Evolutionary conservation across 2,888 invertebrate genomes (phyloP), one percentile per base, ranked within the genome.

Genomic region (Calephelis perditalis): DNA sequence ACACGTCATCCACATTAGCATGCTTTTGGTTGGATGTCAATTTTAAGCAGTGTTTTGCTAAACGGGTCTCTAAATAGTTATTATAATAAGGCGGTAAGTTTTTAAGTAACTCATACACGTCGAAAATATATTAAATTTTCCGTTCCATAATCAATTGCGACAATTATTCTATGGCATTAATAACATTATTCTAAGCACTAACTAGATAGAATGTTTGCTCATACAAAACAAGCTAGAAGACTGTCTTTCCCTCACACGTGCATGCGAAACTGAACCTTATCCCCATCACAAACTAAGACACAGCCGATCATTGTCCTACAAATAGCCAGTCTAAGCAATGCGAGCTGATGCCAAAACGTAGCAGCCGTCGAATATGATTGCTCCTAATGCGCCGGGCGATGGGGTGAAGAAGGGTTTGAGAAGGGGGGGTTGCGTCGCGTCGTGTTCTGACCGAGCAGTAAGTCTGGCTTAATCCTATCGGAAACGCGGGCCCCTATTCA

Each of bases 391-490:
- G 82, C 71, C 76, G 70, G 80, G 76, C 73, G 77, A 71, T 65
- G 64, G 71, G 73, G 77, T 76, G 74, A 74, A 67, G 66, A 68
- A 68, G 70, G 75, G 73, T 73, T 70, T 63, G 67, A 62, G 62
- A 63, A 70, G 67, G 72, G 71, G 70, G 71, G 73, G 71, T 75
- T 82, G 82, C 84, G 82, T 82, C 81, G 80, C 82, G 78, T 79
- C 84, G 86, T 84, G 85, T 83, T 86, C 87, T 86, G 87, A 86
- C 88, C 87, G 86, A 87, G 85, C 89, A 88, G 89, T 90, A 90
- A 90, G 89, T 88, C 89, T 88, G 81, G 82, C 84, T 83, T 89
- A 89, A 90, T 89, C 88, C 89, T 87, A 89, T 88, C 86, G 87
- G 86, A 89, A 88, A 85, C 86, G 86, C 82, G 84, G 81, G 76